phyloP scores from a whole-genome alignment of 2,888 invertebrate genomes.

The Abscondita cerata region DNA sequence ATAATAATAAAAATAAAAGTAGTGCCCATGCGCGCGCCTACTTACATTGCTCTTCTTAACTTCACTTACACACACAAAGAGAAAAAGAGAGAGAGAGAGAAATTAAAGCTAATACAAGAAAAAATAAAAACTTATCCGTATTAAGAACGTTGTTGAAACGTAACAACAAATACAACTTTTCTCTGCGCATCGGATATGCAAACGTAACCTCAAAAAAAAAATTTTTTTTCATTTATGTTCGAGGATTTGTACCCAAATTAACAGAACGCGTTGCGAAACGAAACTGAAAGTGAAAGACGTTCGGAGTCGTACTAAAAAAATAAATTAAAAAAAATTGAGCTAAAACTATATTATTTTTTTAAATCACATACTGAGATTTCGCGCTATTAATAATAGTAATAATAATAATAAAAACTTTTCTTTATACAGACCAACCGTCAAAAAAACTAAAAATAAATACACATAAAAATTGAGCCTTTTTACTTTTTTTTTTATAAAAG shows the following conservation, averaged over 20 bases:
- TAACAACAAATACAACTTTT: conserved; percentile 31
- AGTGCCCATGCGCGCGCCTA: conserved; percentile 8
- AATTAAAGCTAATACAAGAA: conserved; percentile 35
- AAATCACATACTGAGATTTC: conserved; percentile 33
- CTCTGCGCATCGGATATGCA: conserved; percentile 27
- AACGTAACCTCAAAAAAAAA: conserved; percentile 25
- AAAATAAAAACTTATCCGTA: conserved; percentile 19
- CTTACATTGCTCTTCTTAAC: conserved; percentile 31
- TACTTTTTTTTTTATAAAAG: conserved; percentile 23
- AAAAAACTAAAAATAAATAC: conserved; percentile 27
- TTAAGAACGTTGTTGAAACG: conserved; percentile 32
- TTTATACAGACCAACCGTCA: conserved; percentile 18
- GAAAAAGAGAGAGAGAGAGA: no score
- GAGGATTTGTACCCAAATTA: conserved; percentile 32
- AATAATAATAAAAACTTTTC: conserved; percentile 17
- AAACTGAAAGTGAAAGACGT: conserved; percentile 33
- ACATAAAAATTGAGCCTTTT: conserved; percentile 33
- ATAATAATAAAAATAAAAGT: no score
- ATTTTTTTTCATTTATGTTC: conserved; percentile 10
- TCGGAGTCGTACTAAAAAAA: conserved; percentile 28
- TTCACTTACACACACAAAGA: conserved; percentile 30
- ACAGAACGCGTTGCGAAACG: conserved; percentile 15
- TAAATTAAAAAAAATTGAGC: conserved; percentile 35
- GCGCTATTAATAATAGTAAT: no score
- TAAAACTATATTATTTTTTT: conserved; percentile 25